A percentile compares a stretch with the other conserved stretches of the same genome.
phyloP scores from a whole-genome alignment of 2,888 invertebrate genomes.

The Philopedon plagiatum region DNA sequence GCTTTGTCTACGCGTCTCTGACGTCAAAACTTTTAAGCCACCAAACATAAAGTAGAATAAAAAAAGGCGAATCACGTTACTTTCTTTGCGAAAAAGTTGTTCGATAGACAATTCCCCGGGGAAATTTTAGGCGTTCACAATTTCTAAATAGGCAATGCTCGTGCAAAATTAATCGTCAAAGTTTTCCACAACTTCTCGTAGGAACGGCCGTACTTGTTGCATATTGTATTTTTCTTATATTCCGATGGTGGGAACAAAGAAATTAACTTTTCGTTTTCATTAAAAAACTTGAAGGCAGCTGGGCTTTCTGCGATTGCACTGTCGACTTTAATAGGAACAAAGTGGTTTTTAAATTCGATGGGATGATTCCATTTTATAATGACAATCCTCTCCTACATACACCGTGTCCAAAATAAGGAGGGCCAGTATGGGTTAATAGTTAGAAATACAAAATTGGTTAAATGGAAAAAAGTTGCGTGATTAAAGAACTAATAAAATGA shows the following conservation, averaged over 20 bases:
- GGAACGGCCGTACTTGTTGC: conserved; percentile 43
- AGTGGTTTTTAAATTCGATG: no score
- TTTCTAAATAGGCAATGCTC: conserved; percentile 40
- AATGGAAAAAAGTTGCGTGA: no score
- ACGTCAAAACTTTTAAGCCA: conserved; percentile 9
- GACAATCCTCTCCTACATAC: no score
- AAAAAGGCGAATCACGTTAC: conserved; percentile 7
- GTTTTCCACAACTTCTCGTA: conserved; percentile 33
- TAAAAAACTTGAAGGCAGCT: background rate
- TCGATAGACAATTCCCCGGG: conserved; percentile 26
- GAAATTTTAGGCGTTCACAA: conserved; percentile 43
- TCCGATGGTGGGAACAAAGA: conserved; percentile 7
- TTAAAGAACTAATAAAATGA: no score
- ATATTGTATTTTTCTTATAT: conserved; percentile 37
- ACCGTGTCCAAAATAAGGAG: no score
- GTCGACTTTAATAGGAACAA: no score
- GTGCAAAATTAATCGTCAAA: conserved; percentile 46
- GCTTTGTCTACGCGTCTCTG: background rate
- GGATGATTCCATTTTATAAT: no score
- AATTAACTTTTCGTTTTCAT: conserved; percentile 10
- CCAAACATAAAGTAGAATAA: background rate
- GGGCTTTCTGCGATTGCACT: background rate
- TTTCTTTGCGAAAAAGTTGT: conserved; percentile 20
- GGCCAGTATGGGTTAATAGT: no score
- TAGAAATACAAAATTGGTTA: no score